Evolutionary conservation across 2,888 invertebrate species (phyloP), one percentile per base, ranked within the genome.

Genomic region (Bedellia somnulentella): DNA sequence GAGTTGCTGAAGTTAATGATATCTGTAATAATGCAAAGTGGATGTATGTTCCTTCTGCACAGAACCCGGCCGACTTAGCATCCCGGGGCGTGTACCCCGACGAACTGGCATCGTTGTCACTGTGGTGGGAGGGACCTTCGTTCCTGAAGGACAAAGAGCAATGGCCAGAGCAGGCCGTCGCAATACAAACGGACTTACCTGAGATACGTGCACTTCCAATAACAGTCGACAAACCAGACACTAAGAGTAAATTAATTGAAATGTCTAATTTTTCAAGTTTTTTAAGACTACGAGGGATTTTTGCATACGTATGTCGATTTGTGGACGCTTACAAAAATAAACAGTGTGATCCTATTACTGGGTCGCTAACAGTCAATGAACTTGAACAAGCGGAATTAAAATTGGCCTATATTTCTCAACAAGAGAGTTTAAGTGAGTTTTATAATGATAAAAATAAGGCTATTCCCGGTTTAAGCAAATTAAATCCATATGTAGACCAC

Each of bases 401-500:
- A 24, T 13, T 12, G 4, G 13, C 4, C 13, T 24, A 6, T 13
- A 12, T 24, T 24, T 13, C 24, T 14, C 14, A 6, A 12, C 14
- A 24, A 24, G 14, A 12, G 6, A 8, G 12, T 24, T 14, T 9
- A 12, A 24, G 13, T 14, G 14, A 24, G 4, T 5, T 3, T 6
- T 9, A 24, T 24, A 13, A 13, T 8, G 13, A 5, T 4, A 4
- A 6, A 14, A 24, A 14, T 24, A 13, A 24, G 4, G 14, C 12
- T 13, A 12, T 8, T 12, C 14, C 5, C 12, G 5, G 12, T 4
- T 13, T 13, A 24, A 24, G 4, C 24, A 12, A 24, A 11, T 11
- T 24, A 6, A 16, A 15, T 24, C 30, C 30, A 4, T 30, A 24
- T 13, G 8, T 30, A 3, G 30, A 30, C 13, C 5, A 4, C 16